Evolutionary conservation across 1,140 invertebrate species (phyloP), one percentile per base, ranked within the genome.

Genomic region (Coenobita brevimanus): DNA sequence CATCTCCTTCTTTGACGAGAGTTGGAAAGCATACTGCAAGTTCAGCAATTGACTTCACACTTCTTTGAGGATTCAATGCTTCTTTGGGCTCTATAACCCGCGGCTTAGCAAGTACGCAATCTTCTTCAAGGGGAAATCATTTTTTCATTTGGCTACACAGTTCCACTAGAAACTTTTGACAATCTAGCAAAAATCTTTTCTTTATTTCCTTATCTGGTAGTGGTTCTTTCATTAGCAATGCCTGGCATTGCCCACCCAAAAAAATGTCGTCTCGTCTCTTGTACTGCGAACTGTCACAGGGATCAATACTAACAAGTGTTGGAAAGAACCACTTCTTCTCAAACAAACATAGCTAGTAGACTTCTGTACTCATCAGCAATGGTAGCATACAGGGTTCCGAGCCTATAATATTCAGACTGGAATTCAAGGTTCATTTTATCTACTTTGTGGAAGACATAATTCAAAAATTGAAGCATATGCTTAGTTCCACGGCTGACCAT

Each of bases 71-170:
- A 15, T 4, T 33, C 50, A 81, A 33, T 60, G 13, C n/a, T 33
- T 50, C 62, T 81, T 81, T 13, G 54, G 79, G 30, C 57, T 33
- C 50, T 24, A 62, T 41, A 27, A n/a, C 57, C 17, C 30, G 57
- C 24, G 21, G 57, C 54, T 38, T 24, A n/a, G 21, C 57, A 24
- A 38, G 27, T 60, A n/a, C n/a, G n/a, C n/a, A n/a, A n/a, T n/a
- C n/a, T n/a, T 36, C 30, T 33, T 62, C 57, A 62, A 81, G 8
- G 30, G 79, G 54, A 81, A 81, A 79, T n/a, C 43, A n/a, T 54
- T 79, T 60, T 36, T 54, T n/a, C 8, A 79, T 60, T 54, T 79
- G 76, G n/a, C 50, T 46, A 79, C 76, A 79, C 76, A 79, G 46
- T 57, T 79, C 76, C 50, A 54, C 50, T 79, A 79, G 54, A 30